phyloP scores from a whole-genome alignment of 2,888 invertebrate genomes.

The Timema podura region DNA sequence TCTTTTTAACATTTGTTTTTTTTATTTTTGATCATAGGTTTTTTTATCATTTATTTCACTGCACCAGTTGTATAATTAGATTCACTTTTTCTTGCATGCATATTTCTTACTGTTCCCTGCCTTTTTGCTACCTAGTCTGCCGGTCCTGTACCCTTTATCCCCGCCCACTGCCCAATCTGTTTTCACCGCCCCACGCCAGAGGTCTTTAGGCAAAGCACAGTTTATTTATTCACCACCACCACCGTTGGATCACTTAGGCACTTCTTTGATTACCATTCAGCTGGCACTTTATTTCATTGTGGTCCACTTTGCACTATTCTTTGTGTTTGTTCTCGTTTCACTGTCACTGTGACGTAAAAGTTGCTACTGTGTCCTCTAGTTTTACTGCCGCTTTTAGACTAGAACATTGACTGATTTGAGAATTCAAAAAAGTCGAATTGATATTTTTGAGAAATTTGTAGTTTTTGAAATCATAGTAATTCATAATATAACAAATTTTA shows the following conservation, averaged over 20 bases:
- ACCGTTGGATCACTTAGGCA: conserved; percentile 25
- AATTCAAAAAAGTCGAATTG: too few species aligned
- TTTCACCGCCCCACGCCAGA: conserved; percentile 21
- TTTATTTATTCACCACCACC: conserved; percentile 15
- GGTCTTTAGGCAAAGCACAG: conserved; percentile 31
- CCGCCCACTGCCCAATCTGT: conserved; percentile 8
- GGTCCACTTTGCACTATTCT: conserved; percentile 29
- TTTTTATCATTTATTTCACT: conserved; percentile 27
- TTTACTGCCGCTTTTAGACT: too few species aligned
- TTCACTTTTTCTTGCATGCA: conserved; percentile 31
- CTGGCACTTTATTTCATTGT: conserved; percentile 31
- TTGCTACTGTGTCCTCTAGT: not conserved
- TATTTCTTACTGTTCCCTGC: conserved; percentile 23
- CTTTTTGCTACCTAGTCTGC: not conserved
- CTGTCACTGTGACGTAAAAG: conserved; percentile 16
- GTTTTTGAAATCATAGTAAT: too few species aligned
- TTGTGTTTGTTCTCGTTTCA: conserved; percentile 27
- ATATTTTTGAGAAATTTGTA: too few species aligned
- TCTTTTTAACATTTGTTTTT: conserved; percentile 24
- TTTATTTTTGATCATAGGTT: conserved; percentile 17
- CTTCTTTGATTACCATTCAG: conserved; percentile 19
- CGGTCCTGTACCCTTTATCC: conserved; percentile 8
- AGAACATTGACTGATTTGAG: too few species aligned
- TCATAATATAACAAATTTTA: too few species aligned
- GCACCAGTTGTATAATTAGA: conserved; percentile 32